phyloP scores from a whole-genome alignment of 2,113 vertebrate species.

The Pipra filicauda region DNA sequence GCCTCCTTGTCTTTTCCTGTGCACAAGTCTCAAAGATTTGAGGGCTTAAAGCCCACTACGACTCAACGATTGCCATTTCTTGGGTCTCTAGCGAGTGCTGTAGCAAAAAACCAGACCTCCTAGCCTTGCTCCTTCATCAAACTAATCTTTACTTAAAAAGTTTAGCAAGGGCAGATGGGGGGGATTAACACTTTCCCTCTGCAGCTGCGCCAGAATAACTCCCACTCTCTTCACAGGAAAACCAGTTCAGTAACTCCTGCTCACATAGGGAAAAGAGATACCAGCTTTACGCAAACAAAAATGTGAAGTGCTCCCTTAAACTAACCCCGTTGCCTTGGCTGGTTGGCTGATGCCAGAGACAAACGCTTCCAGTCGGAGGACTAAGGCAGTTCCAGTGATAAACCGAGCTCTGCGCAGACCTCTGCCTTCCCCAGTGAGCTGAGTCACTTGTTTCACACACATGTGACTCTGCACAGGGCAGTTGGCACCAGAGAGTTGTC shows the following conservation, averaged over 20 bases:
- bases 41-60: background rate
- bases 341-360: background rate
- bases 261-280: background rate
- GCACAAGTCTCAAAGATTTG: background rate
- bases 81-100: background rate
- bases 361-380: background rate
- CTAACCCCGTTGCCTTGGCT: background rate
- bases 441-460: background rate
- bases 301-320: background rate
- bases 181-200: background rate
- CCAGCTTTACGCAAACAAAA: background rate
- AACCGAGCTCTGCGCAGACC: background rate
- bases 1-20: background rate
- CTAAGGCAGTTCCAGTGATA: no score
- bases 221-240: background rate
- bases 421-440: accelerated
- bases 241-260: background rate
- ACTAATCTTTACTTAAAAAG: background rate
- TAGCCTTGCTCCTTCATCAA: background rate
- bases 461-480: accelerated
- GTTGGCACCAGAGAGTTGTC: background rate
- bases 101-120: background rate
- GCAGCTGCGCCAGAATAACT: background rate
- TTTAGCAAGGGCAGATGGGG: background rate
- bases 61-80: background rate